phyloP scores from a whole-genome alignment of 2,888 invertebrate species.

The Pseudoips prasinana region DNA sequence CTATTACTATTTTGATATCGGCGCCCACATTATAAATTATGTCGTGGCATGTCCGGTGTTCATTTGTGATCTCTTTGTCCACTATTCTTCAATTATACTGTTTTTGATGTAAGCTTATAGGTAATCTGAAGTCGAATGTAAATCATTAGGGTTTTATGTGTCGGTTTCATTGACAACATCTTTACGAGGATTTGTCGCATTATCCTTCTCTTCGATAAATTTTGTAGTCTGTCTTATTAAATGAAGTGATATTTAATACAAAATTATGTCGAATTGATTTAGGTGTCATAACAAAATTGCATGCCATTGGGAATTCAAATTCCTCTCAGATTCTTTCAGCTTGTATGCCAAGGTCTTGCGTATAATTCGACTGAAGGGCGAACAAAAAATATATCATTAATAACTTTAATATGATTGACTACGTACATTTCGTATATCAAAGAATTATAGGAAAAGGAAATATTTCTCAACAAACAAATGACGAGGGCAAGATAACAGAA shows the following conservation, averaged over 20 bases:
- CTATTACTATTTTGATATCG: conserved; percentile 70
- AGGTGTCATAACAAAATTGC: no score
- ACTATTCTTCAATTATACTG: conserved; percentile 48
- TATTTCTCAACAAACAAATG: conserved; percentile 16
- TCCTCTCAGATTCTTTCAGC: conserved; percentile 3
- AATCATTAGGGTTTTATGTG: conserved; percentile 37
- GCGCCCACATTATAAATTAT: conserved; percentile 71
- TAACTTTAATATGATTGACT: conserved; percentile 23
- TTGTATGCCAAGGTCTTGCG: conserved; percentile 21
- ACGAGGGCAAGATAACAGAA: conserved; percentile 33
- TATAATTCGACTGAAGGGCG: conserved; percentile 9
- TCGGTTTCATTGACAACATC: conserved; percentile 48
- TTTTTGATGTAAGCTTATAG: conserved; percentile 53
- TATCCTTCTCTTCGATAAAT: conserved; percentile 16
- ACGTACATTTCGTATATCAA: conserved; percentile 8
- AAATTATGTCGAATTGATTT: conserved; percentile 4
- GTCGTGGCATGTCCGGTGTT: conserved; percentile 73
- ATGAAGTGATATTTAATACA: conserved; percentile 18
- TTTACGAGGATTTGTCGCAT: conserved; percentile 45
- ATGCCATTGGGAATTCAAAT: no score
- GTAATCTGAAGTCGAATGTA: conserved; percentile 50
- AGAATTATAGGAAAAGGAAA: conserved; percentile 27
- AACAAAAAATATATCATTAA: conserved; percentile 16
- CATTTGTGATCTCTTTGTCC: conserved; percentile 66
- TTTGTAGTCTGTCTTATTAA: conserved; percentile 11